These are phyloP conservation scores for Drosophila anomelani DNA, from an alignment of 2,888 invertebrate species.

Conservation along the genomic window DNA sequence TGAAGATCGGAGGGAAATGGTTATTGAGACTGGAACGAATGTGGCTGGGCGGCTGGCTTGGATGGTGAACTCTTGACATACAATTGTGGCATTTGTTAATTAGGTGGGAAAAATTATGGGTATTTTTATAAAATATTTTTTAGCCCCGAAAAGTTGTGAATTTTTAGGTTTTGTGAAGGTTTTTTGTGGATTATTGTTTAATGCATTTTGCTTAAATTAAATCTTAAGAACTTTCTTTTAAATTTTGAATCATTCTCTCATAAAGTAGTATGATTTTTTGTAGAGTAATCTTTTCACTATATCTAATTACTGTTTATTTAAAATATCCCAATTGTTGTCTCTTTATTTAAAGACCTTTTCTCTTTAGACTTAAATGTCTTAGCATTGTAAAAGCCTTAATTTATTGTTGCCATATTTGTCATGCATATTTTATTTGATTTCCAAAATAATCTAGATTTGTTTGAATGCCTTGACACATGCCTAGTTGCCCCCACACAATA, in stretches of 20 bases:
- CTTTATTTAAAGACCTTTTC: neutral
- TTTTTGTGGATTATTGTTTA: no score
- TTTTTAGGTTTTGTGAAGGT: no score
- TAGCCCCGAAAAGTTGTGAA: no score
- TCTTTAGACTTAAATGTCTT: neutral
- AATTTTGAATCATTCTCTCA: no score
- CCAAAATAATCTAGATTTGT: conserved; percentile 4
- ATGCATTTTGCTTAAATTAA: no score
- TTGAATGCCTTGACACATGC: conserved; percentile 5
- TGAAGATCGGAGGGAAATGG: conserved; percentile 37
- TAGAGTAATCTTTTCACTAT: no score
- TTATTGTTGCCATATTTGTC: conserved; percentile 1
- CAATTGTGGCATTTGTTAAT: conserved; percentile 40
- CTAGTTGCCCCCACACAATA: neutral
- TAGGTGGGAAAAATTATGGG: conserved; percentile 14
- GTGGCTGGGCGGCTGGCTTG: neutral
- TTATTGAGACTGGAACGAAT: conserved; percentile 43
- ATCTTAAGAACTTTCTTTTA: no score
- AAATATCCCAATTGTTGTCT: neutral
- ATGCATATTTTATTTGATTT: neutral
- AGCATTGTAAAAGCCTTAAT: neutral
- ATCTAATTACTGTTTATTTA: no score
- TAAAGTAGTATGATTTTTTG: no score
- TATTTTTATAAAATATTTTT: neutral
- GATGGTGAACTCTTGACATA: conserved; percentile 49